A percentile compares a stretch with the other conserved stretches of the same genome.
These are phyloP conservation scores for Daphoenositta chrysoptera DNA, from an alignment of 2,113 vertebrate species.

Conservation along the genomic window DNA sequence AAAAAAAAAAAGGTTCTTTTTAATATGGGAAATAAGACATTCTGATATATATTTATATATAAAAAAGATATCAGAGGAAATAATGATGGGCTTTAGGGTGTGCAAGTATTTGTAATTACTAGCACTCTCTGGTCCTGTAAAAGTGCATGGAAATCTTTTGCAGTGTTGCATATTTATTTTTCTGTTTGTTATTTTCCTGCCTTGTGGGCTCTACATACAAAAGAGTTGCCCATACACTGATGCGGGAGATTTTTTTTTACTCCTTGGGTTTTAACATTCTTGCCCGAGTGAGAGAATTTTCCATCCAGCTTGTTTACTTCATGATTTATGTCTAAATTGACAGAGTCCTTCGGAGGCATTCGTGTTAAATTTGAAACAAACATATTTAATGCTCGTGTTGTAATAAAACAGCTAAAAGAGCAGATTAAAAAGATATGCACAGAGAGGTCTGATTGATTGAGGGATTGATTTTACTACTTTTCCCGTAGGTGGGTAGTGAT, in stretches of 20 bases:
- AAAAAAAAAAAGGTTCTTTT: neutral
- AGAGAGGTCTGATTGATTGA: conserved; percentile 61
- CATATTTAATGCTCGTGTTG: conserved; percentile 54
- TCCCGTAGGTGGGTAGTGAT: conserved; percentile 53
- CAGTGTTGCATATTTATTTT: neutral
- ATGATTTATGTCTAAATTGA: conserved; percentile 57
- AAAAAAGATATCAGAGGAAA: neutral
- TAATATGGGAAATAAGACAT: neutral
- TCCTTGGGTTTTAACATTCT: neutral
- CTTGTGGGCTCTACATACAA: neutral
- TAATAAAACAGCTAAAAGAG: conserved; percentile 64
- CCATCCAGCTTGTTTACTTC: conserved; percentile 33
- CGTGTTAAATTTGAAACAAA: conserved; percentile 61
- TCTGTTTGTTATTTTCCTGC: neutral
- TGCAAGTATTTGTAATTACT: neutral
- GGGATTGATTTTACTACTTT: conserved; percentile 61
- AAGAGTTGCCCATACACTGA: neutral
- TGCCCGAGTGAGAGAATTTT: neutral
- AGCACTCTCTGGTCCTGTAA: neutral
- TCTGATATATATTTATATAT: neutral
- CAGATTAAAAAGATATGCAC: conserved; percentile 62
- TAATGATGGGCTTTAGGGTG: neutral
- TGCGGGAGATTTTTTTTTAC: neutral
- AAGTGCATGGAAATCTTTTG: neutral
- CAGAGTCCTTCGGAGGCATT: conserved; percentile 48